phyloP scores from a whole-genome alignment of 2,113 vertebrate species.

The Dasyurus viverrinus region DNA sequence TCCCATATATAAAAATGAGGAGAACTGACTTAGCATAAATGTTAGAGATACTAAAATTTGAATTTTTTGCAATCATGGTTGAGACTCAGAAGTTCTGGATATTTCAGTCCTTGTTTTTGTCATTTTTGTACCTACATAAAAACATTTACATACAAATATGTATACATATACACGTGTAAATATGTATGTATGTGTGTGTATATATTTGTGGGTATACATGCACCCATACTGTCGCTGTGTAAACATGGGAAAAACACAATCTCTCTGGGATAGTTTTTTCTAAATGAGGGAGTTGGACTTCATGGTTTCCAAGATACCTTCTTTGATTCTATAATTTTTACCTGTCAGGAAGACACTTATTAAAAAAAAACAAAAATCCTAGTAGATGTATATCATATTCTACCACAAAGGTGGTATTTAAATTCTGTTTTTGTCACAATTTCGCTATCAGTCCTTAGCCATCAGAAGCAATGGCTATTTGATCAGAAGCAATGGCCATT shows the following conservation, averaged over 20 bases:
- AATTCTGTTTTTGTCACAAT: constrained; percentile 38
- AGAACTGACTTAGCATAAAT: not conserved
- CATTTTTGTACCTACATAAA: not conserved
- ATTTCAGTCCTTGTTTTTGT: not conserved
- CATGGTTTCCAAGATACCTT: not conserved
- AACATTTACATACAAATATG: not conserved
- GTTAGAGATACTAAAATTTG: not conserved
- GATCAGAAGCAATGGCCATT: not conserved
- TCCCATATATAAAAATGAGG: not conserved
- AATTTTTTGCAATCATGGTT: not conserved
- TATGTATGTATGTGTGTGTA: not conserved
- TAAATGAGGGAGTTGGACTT: too few species aligned
- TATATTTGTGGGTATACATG: not conserved
- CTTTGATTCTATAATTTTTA: not conserved
- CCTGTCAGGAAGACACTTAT: constrained; percentile 26
- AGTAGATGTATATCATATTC: not conserved
- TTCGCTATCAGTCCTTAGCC: not conserved
- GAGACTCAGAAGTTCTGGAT: not conserved
- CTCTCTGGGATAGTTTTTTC: not conserved
- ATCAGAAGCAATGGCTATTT: not conserved
- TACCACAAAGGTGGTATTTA: not conserved
- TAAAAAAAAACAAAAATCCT: constrained; percentile 9
- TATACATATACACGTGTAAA: not conserved
- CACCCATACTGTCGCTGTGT: not conserved
- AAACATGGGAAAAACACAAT: not conserved